phyloP scores from a whole-genome alignment of 2,113 vertebrate species.

The Laticauda laticaudata region DNA sequence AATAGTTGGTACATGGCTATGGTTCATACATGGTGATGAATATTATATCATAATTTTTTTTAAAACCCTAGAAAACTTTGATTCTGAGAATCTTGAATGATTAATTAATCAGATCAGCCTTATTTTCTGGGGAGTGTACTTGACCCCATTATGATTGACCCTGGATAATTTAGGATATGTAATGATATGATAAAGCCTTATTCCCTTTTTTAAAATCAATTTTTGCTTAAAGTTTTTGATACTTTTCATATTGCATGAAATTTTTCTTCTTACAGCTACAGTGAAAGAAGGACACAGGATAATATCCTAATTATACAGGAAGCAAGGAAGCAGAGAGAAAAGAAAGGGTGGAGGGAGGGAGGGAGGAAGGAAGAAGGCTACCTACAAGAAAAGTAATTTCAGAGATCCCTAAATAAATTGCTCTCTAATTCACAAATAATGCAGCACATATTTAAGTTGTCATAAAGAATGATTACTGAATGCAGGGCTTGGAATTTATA shows the following conservation, averaged over 20 bases:
- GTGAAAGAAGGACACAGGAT: constrained; percentile 1
- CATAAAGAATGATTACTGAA: constrained; percentile 51
- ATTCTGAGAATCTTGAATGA: not conserved
- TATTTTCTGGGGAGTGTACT: not conserved
- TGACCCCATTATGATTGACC: not conserved
- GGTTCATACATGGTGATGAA: not conserved
- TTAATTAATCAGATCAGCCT: not conserved
- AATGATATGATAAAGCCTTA: not conserved
- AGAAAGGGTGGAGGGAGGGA: not conserved
- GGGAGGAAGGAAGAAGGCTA: not conserved
- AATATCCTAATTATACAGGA: constrained; percentile 5
- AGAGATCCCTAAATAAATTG: constrained; percentile 50
- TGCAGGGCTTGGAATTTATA: constrained; percentile 1
- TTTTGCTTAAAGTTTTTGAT: not conserved
- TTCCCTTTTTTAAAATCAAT: not conserved
- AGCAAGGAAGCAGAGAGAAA: not conserved
- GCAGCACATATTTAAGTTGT: constrained; percentile 36
- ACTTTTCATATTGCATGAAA: not conserved
- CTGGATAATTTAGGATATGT: not conserved
- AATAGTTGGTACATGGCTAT: not conserved
- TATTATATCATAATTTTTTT: not conserved
- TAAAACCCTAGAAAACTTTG: not conserved
- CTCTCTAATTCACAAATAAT: constrained; percentile 54
- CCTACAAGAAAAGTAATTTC: constrained; percentile 42
- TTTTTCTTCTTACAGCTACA: constrained; percentile 33